Evolutionary conservation across 2,797 vertebrate genomes (phyloP).

Genomic region (Spheniscus humboldti): DNA sequence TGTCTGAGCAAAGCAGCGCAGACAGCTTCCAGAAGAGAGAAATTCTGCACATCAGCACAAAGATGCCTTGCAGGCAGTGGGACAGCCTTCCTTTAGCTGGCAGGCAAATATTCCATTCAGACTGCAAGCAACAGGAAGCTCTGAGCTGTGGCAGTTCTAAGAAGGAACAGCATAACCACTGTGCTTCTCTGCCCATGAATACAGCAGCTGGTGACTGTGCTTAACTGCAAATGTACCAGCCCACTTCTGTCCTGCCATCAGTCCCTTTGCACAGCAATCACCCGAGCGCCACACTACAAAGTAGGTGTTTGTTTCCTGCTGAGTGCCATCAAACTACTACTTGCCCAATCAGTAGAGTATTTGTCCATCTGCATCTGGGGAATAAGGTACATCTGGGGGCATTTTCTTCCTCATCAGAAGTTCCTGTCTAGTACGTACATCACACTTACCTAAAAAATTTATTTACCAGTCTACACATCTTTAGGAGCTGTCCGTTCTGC

Average conservation of each 20-base stretch:
- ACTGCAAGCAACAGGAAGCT: background rate
- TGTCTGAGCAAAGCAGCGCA: background rate
- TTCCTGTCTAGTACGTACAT: background rate
- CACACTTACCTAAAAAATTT: background rate
- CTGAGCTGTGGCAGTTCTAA: background rate
- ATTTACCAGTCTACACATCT: background rate
- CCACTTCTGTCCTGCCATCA: background rate
- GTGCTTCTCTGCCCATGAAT: background rate
- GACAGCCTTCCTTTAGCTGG: background rate
- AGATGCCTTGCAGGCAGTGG: background rate
- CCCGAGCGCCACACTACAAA: background rate
- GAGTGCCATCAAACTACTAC: background rate
- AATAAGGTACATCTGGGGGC: background rate
- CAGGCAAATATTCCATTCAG: background rate
- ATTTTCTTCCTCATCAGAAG: background rate
- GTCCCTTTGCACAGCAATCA: accelerated
- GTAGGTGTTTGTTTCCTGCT: background rate
- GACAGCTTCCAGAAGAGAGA: background rate
- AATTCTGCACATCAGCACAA: background rate
- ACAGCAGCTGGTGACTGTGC: background rate
- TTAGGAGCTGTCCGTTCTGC: background rate
- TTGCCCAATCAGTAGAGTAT: background rate
- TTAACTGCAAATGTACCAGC: background rate
- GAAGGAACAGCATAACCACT: background rate
- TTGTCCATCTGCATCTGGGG: background rate